Base-by-base conservation (phyloP, 2,888 invertebrate species). In the Andrena bicolor region DNA sequence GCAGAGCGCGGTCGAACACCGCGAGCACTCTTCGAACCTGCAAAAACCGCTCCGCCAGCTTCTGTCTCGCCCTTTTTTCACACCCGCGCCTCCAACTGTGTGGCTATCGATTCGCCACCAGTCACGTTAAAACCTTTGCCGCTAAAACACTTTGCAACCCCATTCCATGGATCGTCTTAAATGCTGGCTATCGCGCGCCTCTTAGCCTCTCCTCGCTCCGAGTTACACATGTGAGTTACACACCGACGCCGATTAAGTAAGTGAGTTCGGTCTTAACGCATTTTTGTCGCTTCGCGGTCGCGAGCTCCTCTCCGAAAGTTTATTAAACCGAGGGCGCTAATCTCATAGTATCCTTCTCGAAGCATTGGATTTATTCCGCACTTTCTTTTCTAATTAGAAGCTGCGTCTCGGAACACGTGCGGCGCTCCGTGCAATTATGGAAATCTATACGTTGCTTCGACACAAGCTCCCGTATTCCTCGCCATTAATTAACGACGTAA, bases 1-100 rank as follows among this genome's bases (percentile, higher is more conserved):
- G 86, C 78, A 77, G 76, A 80, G 83, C 85, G 83, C 83, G 86
- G 87, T 84, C 76, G 35, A 69, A 28, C 7, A 32, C 53, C 65
- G 56, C 48, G 56, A 51, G 60, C 35, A 64, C 51, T 49, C 41
- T 68, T 23, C 53, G 4, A 10, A 16, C 10, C 28, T n/a, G 66
- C 30, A 20, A 49, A n/a, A 80, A 71, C 80, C 7, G 8, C 51
- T 32, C 6, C 26, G 0, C 6, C 6, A 41, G 7, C 16, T 60
- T 48, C 32, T 64, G 28, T 63, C 2, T 2, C 56, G 13, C 20
- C 53, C 30, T 32, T 56, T 49, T 23, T 64, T 58, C 63, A 8
- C 6, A 10, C n/a, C 48, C 51, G 10, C 35, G 63, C 53, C 20
- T 41, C 23, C 51, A 20, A 63, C 28, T 49, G 28, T 23, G n/a